These are phyloP conservation scores for Neoitamus cyanurus DNA, from an alignment of 2,888 invertebrate species.

Conservation along the genomic window DNA sequence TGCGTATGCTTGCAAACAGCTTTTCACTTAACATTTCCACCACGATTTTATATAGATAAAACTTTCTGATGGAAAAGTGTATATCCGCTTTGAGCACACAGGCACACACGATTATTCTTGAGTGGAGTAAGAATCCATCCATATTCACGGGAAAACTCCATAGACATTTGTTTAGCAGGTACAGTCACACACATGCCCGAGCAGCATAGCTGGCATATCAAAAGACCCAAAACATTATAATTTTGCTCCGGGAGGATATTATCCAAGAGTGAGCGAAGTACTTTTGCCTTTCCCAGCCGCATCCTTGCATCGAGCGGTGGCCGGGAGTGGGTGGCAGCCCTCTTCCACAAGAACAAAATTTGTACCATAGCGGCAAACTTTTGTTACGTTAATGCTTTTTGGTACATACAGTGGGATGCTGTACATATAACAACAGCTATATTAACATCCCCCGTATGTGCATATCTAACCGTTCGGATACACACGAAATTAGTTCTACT, in stretches of 20 bases:
- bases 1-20: neutral
- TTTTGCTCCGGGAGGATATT: conserved; percentile 32
- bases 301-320: neutral
- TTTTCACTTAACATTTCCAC: conserved; percentile 34
- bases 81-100: conserved; percentile 30
- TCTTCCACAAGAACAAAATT: conserved; percentile 20
- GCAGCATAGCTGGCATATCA: conserved; percentile 2
- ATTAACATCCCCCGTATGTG: neutral
- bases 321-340: neutral
- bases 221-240: conserved; percentile 37
- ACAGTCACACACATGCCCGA: neutral
- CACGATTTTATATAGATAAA: neutral
- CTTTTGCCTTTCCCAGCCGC: conserved; percentile 21
- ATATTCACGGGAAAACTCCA: conserved; percentile 10
- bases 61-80: conserved; percentile 12
- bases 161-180: conserved; percentile 31
- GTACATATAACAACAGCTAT: neutral
- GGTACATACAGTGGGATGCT: neutral
- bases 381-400: conserved; percentile 42
- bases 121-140: conserved; percentile 2
- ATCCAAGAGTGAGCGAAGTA: conserved; percentile 14
- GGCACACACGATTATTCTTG: conserved; percentile 4
- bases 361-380: conserved; percentile 33
- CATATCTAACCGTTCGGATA: conserved; percentile 14
- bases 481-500: conserved; percentile 22